A percentile compares a stretch with the other conserved stretches of the same genome.
phyloP scores from a whole-genome alignment of 2,888 invertebrate genomes.

The Lagria hirta region DNA sequence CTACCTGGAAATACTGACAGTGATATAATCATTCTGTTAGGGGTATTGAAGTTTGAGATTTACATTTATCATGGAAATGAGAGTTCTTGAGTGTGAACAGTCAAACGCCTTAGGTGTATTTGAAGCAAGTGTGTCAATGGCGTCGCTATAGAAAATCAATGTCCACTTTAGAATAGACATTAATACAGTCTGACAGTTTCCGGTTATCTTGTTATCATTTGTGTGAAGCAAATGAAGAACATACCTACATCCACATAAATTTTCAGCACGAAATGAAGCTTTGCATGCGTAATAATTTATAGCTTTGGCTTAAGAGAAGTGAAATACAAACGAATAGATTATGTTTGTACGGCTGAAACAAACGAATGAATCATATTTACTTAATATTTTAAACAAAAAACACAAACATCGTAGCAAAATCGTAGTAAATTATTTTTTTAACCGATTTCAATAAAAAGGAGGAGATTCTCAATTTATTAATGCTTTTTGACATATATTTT shows the following conservation, averaged over 20 bases:
- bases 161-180: constrained; percentile 16
- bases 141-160: constrained; percentile 20
- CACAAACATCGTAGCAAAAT: too few relatives aligned
- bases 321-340: constrained; percentile 13
- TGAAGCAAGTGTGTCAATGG: constrained; percentile 11
- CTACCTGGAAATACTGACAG: too few relatives aligned
- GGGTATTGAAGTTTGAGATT: constrained; percentile 7
- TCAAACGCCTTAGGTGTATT: constrained; percentile 6
- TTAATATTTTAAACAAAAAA: too few relatives aligned
- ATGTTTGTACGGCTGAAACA: too few relatives aligned
- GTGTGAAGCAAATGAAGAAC: constrained; percentile 22
- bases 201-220: constrained; percentile 23
- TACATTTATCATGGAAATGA: constrained; percentile 10
- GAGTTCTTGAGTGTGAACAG: constrained; percentile 7
- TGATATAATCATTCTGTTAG: constrained; percentile 6
- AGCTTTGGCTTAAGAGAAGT: constrained; percentile 19
- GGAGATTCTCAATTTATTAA: too few relatives aligned
- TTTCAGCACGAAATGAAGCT: constrained; percentile 24
- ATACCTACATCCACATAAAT: constrained; percentile 19
- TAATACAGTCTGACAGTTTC: constrained; percentile 28
- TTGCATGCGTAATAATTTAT: constrained; percentile 22
- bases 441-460: too few relatives aligned
- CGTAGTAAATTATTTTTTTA: too few relatives aligned
- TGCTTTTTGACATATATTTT: too few relatives aligned
- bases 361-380: too few relatives aligned